Evolutionary conservation across 2,113 vertebrate species (phyloP).

Genomic region (Bombycilla garrulus): DNA sequence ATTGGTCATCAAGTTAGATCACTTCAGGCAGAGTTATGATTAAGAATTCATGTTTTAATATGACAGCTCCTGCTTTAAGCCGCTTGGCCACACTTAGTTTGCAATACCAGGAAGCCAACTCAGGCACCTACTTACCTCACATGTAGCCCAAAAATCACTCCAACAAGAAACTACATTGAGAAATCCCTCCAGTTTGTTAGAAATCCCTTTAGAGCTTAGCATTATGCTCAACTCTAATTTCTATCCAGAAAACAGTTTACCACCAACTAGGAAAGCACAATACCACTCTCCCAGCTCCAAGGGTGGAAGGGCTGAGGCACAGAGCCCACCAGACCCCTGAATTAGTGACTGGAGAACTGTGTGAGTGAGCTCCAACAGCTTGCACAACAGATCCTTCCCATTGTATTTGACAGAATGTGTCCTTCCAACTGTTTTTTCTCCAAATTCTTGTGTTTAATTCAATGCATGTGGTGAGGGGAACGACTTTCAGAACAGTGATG

Average conservation of each 20-base stretch:
- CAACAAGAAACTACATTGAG: not conserved
- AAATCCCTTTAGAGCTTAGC: not conserved
- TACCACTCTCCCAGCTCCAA: not conserved
- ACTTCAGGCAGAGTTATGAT: not conserved
- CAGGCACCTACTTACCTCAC: not conserved
- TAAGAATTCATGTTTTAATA: not conserved
- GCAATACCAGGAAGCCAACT: not conserved
- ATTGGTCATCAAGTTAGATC: not conserved
- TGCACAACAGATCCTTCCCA: slow-evolving; percentile 9
- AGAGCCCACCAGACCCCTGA: not conserved
- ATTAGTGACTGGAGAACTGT: not conserved
- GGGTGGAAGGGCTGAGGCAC: not conserved
- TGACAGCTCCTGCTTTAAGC: not conserved
- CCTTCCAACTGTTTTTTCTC: slow-evolving; percentile 25
- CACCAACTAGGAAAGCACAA: not conserved
- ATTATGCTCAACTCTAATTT: not conserved
- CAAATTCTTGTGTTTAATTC: slow-evolving; percentile 50
- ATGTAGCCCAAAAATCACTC: not conserved
- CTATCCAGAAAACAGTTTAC: not conserved
- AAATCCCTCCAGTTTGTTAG: not conserved
- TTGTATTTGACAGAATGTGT: slow-evolving; percentile 1
- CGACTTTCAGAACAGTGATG: slow-evolving; percentile 22
- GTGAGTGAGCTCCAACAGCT: not conserved
- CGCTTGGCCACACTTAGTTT: not conserved
- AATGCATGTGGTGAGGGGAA: slow-evolving; percentile 33